These are phyloP conservation scores for Cephonodes hylas DNA, from an alignment of 2,888 invertebrate genomes.

Conservation along the genomic window DNA sequence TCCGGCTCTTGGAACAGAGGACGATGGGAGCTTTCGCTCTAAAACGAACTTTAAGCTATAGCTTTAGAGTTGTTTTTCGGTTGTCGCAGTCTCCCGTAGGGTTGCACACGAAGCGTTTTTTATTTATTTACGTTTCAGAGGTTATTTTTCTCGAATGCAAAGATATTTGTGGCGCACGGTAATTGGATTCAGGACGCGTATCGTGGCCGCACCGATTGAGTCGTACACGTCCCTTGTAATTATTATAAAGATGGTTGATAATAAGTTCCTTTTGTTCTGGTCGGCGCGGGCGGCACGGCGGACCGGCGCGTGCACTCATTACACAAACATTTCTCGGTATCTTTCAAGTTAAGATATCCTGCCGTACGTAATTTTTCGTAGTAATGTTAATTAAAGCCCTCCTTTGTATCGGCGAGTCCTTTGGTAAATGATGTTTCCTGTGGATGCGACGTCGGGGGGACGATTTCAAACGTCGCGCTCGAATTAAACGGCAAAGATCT, in stretches of 20 bases:
- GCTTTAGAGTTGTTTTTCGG: conserved; percentile 15
- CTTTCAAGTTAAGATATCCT: conserved; percentile 9
- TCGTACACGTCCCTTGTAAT: conserved; percentile 69
- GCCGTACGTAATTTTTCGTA: conserved; percentile 3
- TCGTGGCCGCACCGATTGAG: conserved; percentile 58
- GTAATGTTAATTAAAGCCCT: background rate
- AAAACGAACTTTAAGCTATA: conserved; percentile 33
- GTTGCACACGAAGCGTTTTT: conserved; percentile 54
- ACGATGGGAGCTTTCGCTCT: conserved; percentile 11
- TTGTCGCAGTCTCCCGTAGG: conserved; percentile 35
- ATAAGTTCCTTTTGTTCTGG: conserved; percentile 53
- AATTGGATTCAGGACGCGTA: conserved; percentile 66
- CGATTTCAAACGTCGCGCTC: background rate
- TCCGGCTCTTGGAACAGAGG: conserved; percentile 24
- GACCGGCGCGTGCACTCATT: conserved; percentile 9
- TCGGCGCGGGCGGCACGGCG: conserved; percentile 6
- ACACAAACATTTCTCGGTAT: conserved; percentile 12
- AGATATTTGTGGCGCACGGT: conserved; percentile 63
- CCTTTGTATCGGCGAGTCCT: background rate
- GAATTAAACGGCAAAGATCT: background rate
- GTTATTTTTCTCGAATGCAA: conserved; percentile 57
- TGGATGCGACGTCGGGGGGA: background rate
- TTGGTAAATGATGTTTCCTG: conserved; percentile 27
- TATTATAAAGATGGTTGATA: conserved; percentile 77
- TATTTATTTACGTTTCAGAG: conserved; percentile 18